A percentile compares a stretch with the other conserved stretches of the same genome.
Conservation (phyloP, 2,888 invertebrate species). For the Leptura quadrifasciata region DNA sequence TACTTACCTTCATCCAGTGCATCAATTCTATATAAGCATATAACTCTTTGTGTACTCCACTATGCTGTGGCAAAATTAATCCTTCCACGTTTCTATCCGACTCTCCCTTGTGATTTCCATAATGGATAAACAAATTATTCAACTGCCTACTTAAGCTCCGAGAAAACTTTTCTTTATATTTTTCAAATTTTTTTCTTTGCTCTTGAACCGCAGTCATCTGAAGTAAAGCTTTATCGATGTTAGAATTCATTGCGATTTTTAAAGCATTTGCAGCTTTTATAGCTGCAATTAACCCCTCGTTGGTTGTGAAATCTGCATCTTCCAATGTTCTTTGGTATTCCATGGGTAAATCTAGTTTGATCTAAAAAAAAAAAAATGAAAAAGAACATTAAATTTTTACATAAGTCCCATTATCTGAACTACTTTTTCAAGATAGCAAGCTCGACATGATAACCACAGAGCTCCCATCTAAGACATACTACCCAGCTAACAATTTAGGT, state of each 20-base stretch:
- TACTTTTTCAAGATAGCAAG: too few relatives aligned
- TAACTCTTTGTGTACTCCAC: conserved; percentile 89
- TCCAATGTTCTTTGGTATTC: conserved; percentile 81
- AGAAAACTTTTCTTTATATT: conserved; percentile 87
- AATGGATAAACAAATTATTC: conserved; percentile 95
- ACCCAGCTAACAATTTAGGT: too few relatives aligned
- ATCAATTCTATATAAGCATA: conserved; percentile 92
- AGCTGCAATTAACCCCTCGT: conserved; percentile 79
- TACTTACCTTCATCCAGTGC: conserved; percentile 87
- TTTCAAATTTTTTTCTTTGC: conserved; percentile 86
- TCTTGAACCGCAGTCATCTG: conserved; percentile 87
- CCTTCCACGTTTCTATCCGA: conserved; percentile 75
- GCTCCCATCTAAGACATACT: too few relatives aligned
- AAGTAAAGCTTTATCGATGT: conserved; percentile 79
- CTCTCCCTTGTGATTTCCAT: conserved; percentile 86
- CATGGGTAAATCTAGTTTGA: conserved; percentile 82
- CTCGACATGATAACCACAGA: too few relatives aligned
- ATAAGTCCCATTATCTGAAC: too few relatives aligned
- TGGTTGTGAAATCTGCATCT: conserved; percentile 83
- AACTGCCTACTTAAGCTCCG: conserved; percentile 91
- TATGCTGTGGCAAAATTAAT: conserved; percentile 83
- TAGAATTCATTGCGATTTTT: conserved; percentile 83
- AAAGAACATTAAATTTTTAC: not conserved
- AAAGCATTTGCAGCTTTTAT: conserved; percentile 84
- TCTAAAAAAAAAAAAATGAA: conserved; percentile 70